A percentile compares a stretch with the other conserved stretches of the same genome.
These are phyloP conservation scores for Macroramphosus scolopax DNA, from an alignment of 2,797 vertebrate genomes.

Conservation along the genomic window DNA sequence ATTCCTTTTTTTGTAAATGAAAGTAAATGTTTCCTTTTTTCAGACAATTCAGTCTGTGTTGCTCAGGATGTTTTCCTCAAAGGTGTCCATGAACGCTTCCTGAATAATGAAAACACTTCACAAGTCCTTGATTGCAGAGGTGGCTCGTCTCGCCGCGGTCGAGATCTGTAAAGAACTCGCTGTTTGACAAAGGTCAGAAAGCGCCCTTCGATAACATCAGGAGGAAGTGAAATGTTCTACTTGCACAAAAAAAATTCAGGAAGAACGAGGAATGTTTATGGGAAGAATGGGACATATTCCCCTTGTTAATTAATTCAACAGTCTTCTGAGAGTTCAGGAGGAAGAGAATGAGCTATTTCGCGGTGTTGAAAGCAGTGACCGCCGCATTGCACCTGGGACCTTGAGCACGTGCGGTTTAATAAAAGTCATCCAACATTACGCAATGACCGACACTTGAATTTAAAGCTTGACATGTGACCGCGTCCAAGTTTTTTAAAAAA, in stretches of 20 bases:
- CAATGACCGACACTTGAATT: slow-evolving; percentile 10
- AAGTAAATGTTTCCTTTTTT: too few relatives aligned
- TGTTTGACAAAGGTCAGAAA: slow-evolving; percentile 9
- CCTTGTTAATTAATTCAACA: slow-evolving; percentile 16
- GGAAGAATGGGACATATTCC: slow-evolving; percentile 19
- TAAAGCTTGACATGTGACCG: slow-evolving; percentile 27
- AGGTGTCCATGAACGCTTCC: slow-evolving; percentile 4
- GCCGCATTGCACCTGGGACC: slow-evolving; percentile 3
- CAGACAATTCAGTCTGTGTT: neutral
- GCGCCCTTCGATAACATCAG: slow-evolving; percentile 27
- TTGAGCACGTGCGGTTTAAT: slow-evolving; percentile 24
- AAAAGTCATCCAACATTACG: slow-evolving; percentile 48
- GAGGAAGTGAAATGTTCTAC: slow-evolving; percentile 39
- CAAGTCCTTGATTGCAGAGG: slow-evolving; percentile 24
- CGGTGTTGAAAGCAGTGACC: slow-evolving; percentile 24
- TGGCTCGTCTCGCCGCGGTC: slow-evolving; percentile 3
- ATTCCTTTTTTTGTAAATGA: too few relatives aligned
- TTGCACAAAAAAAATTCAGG: slow-evolving; percentile 17
- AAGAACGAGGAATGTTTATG: slow-evolving; percentile 7
- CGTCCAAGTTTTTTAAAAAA: slow-evolving; percentile 2
- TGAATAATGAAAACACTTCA: slow-evolving; percentile 15
- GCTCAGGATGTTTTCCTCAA: slow-evolving; percentile 3
- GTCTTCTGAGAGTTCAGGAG: slow-evolving; percentile 1
- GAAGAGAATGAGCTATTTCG: slow-evolving; percentile 12
- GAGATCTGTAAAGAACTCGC: neutral